A percentile compares a stretch with the other conserved stretches of the same genome.
Evolutionary conservation across 2,888 invertebrate genomes (phyloP).

Genomic region (Chrysotoxum bicinctum): DNA sequence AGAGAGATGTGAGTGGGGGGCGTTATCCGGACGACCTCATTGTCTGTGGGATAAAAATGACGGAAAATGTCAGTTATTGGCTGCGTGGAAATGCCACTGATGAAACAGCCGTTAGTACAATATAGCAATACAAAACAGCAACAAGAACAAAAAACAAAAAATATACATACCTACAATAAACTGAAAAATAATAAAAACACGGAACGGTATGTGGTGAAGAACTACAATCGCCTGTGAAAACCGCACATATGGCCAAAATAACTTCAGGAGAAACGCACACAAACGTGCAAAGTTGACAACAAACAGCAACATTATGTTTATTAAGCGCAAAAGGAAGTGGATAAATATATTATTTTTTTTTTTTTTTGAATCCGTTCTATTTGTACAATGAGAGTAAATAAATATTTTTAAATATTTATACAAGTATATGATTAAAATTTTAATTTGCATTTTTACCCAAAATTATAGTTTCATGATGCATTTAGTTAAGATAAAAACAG

Average conservation of each 20-base stretch:
- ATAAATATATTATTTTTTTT: constrained; percentile 10
- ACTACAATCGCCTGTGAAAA: constrained; percentile 73
- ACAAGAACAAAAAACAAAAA: constrained; percentile 17
- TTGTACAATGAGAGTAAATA: background rate
- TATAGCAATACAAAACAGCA: constrained; percentile 35
- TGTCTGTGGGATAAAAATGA: constrained; percentile 54
- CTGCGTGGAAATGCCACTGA: constrained; percentile 52
- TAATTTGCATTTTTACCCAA: background rate
- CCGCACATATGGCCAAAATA: constrained; percentile 72
- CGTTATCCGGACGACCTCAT: constrained; percentile 11
- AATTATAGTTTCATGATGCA: too few relatives aligned
- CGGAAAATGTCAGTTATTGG: constrained; percentile 59
- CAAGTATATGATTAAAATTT: background rate
- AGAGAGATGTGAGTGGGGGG: background rate
- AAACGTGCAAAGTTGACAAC: constrained; percentile 28
- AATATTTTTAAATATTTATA: background rate
- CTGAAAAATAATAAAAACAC: constrained; percentile 36
- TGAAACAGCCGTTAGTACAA: constrained; percentile 67
- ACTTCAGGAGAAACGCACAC: constrained; percentile 65
- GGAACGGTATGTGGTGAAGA: constrained; percentile 63
- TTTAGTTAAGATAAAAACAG: too few relatives aligned
- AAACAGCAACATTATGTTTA: constrained; percentile 61
- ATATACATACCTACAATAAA: background rate
- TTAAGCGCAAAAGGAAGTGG: constrained; percentile 68
- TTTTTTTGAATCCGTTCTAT: background rate